Base-by-base conservation (phyloP, 2,888 invertebrate genomes). In the Carabus problematicus region DNA sequence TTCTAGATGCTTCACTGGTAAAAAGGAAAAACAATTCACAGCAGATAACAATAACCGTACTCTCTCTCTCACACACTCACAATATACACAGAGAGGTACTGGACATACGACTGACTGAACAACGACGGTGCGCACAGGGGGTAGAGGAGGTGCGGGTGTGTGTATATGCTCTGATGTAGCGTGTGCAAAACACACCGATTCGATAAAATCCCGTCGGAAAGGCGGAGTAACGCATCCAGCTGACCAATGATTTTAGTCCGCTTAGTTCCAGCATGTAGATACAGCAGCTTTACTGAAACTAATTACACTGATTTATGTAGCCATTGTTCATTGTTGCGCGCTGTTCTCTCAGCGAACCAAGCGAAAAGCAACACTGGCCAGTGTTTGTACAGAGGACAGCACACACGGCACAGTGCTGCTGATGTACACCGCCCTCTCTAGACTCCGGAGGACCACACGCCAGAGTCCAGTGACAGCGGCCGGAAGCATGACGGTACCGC, bases 281-380 rank as follows among this genome's bases (percentile, higher is more conserved):
- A 79, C 81, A 79, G 84, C 84, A 84, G 85, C 85, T 84, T 80
- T 80, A 77, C 80, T 79, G 87, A 88, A 90, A 91, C 92, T 92
- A 93, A 93, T 93, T 93, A 93, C 92, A 90, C 91, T 92, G 92
- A 93, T 93, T 93, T 93, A 93, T 93, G 91, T 90, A 85, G 86
- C 92, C 90, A 93, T 93, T 93, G 92, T 92, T 89, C 91, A 91
- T 91, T 91, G 91, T 91, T 89, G 87, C 80, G 19, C 8, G 12
- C n/a, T 54, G 19, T 16, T n/a, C 12, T 60, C 43, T 60, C 60
- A 18, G 42, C 16, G 60, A 60, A 43, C 60, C 16, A 43, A 45
- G 45, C 45, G 2, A 11, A 42, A 8, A 45, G n/a, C 45, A 1
- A 14, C 16, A 16, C 18, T 12, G 29, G 2, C 29, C 29, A 3